Evolutionary conservation across 1,140 invertebrate species (phyloP), one percentile per base, ranked within the genome.

Genomic region (Drosophila lacteicornis): DNA sequence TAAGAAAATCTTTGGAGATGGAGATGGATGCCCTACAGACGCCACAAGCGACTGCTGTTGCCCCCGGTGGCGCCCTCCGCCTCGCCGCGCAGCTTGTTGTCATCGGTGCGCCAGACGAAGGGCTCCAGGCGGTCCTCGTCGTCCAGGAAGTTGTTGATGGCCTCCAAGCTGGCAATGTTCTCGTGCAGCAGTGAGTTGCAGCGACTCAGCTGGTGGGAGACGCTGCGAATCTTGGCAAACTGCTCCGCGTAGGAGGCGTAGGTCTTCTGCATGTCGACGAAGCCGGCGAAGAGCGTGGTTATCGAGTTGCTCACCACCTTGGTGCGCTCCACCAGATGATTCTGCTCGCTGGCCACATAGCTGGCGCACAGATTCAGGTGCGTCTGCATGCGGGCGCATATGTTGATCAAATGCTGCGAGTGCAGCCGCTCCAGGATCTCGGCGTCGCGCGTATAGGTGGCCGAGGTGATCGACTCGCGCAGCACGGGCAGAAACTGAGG

Each of bases 401-500:
- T 92, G 50, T 88, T 92, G 1, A 87, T 53, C 9, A 92, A 45
- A 71, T 92, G 87, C 50, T 92, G 83, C 7, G 95, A 94, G 81
- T 96, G 95, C 5, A 97, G 93, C 91, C 98, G 95, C 93, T 98
- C 98, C 7, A 98, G 93, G 7, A 98, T 95, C 92, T 99, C 98
- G 0, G 96, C 95, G 93, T 99, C 98, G 51, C 97, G 94, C 1
- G 96, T 96, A 33, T 96, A 97, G 0, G 97, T 97, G 15, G 87
- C 81, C 49, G 98, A 93, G 70, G 97, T 98, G 3, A 98, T 92
- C 0, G 97, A 97, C 9, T 97, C 97, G 46, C 97, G 93, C 95
- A 99, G 97, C 25, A 99, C 98, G 2, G 98, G 98, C 55, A 98
- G 93, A 92, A 99, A 99, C 93, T 97, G 97, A 11, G 98, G 98